Conservation (phyloP, 2,888 invertebrate species). For the Drosophila picticornis region DNA sequence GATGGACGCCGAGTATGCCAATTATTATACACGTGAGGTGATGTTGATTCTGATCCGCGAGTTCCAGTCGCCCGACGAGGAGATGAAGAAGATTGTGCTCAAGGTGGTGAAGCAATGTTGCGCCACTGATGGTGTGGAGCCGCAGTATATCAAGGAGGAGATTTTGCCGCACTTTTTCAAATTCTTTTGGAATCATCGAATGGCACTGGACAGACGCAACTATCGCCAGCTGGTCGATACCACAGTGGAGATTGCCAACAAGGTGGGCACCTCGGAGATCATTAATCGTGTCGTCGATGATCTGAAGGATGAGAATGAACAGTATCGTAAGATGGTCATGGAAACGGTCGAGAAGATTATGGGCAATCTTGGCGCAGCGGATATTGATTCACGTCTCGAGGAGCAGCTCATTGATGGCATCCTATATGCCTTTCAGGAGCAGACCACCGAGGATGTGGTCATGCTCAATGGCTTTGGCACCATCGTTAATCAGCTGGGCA, state of each 20-base stretch:
- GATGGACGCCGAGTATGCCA: constrained; percentile 99
- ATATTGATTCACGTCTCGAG: constrained; percentile 98
- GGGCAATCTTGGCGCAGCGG: constrained; percentile 98
- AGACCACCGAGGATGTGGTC: constrained; percentile 99
- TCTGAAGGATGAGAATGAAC: constrained; percentile 99
- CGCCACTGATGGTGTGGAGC: constrained; percentile 99
- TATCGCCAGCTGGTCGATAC: constrained; percentile 99
- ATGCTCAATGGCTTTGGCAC: constrained; percentile 99
- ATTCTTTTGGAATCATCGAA: constrained; percentile 99
- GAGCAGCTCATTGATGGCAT: constrained; percentile 99
- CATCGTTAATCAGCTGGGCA: constrained; percentile 98
- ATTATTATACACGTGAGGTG: constrained; percentile 99
- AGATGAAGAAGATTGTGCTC: constrained; percentile 99
- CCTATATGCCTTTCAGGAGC: constrained; percentile 99
- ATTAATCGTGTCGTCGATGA: constrained; percentile 99
- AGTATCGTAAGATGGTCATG: constrained; percentile 99
- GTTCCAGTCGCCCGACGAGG: constrained; percentile 99
- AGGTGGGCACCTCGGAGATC: constrained; percentile 99
- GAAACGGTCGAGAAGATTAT: constrained; percentile 99
- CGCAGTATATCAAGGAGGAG: constrained; percentile 99
- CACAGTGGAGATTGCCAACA: constrained; percentile 99
- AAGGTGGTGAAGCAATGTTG: constrained; percentile 99
- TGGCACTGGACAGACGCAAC: constrained; percentile 99
- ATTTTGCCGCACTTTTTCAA: constrained; percentile 99
- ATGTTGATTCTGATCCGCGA: constrained; percentile 97